Evolutionary conservation across 2,797 vertebrate species (phyloP).

Genomic region (Coilia nasus): DNA sequence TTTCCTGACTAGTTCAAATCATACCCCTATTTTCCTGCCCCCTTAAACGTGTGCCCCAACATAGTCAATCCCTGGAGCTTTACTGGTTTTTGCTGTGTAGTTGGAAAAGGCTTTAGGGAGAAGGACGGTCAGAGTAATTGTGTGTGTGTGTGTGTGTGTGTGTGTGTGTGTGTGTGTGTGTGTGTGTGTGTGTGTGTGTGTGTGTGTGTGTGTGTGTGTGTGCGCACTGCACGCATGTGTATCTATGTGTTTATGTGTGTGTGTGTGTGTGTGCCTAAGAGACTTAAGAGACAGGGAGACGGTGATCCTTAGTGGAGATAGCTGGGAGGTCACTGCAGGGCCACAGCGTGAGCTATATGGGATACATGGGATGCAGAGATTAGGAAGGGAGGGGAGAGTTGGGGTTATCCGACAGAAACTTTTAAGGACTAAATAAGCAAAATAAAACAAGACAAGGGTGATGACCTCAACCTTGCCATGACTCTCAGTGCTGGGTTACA

Average conservation of each 20-base stretch:
- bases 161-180: not conserved
- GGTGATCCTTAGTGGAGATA: slow-evolving; percentile 6
- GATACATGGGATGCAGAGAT: not conserved
- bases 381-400: not conserved
- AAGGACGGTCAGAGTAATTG: not conserved
- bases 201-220: too few species aligned
- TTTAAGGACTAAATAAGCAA: not conserved
- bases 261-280: not conserved
- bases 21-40: too few species aligned
- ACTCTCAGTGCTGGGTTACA: not conserved
- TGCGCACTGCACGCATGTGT: too few species aligned
- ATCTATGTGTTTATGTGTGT: not conserved
- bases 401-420: not conserved
- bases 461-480: not conserved
- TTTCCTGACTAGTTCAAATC: too few species aligned
- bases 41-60: not conserved
- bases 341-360: not conserved
- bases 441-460: not conserved
- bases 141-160: not conserved
- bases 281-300: not conserved
- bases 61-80: not conserved
- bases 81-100: not conserved
- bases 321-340: not conserved
- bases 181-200: not conserved
- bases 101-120: not conserved